Evolutionary conservation across 2,888 invertebrate species (phyloP).

Genomic region (Volucella inanis): DNA sequence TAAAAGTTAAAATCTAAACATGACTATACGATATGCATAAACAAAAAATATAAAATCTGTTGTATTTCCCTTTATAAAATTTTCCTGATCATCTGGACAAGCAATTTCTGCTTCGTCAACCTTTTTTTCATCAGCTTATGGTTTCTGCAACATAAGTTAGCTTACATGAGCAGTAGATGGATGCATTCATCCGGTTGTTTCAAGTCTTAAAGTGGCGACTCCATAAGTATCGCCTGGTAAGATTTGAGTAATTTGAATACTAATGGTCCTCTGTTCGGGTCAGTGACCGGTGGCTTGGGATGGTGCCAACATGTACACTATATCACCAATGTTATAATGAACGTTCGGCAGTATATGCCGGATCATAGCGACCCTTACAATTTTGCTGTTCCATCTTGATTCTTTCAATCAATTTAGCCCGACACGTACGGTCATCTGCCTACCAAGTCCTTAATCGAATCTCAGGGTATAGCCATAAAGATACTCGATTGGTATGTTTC

Average conservation of each 20-base stretch:
- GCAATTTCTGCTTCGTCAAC: neutral
- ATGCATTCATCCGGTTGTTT: constrained; percentile 4
- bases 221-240: constrained; percentile 14
- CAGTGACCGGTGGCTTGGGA: constrained; percentile 19
- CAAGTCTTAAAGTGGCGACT: constrained; percentile 8
- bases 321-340: neutral
- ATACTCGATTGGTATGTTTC: neutral
- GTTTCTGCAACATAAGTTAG: neutral
- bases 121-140: neutral
- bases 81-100: too few relatives aligned
- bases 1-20: neutral
- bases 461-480: constrained; percentile 15
- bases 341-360: neutral
- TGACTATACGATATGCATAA: too few relatives aligned
- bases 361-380: constrained; percentile 1
- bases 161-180: constrained; percentile 18
- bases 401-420: neutral
- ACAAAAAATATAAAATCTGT: too few relatives aligned
- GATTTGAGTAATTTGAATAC: neutral
- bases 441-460: constrained; percentile 10
- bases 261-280: constrained; percentile 16
- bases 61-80: too few relatives aligned
- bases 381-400: constrained; percentile 3
- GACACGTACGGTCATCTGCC: neutral
- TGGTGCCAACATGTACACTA: constrained; percentile 20